phyloP scores from a whole-genome alignment of 2,888 invertebrate genomes.

The Diabrotica balteata region DNA sequence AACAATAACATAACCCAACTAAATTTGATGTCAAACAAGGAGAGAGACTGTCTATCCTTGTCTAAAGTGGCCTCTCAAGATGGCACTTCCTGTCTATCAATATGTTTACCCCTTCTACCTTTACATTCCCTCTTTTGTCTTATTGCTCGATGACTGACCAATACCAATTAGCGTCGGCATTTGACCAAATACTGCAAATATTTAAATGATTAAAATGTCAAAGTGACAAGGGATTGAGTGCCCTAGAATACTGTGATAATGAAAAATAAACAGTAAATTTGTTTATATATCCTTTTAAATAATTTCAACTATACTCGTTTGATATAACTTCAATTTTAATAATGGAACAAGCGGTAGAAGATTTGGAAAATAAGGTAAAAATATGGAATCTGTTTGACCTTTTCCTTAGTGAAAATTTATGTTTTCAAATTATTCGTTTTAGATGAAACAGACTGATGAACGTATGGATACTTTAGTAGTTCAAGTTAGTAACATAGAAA shows the following conservation, averaged over 20 bases:
- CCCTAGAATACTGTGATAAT: constrained; percentile 5
- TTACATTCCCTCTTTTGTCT: too few relatives aligned
- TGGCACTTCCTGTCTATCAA: too few relatives aligned
- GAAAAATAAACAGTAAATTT: constrained; percentile 11
- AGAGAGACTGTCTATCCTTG: too few relatives aligned
- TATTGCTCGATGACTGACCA: too few relatives aligned
- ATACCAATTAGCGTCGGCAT: too few relatives aligned
- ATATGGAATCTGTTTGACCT: not conserved
- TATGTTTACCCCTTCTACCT: too few relatives aligned
- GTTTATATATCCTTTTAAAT: not conserved
- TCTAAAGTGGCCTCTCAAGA: too few relatives aligned
- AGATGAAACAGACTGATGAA: constrained; percentile 79
- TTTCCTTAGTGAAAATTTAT: not conserved
- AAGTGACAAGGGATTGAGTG: not conserved
- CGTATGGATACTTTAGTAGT: constrained; percentile 76
- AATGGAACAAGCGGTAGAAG: constrained; percentile 56
- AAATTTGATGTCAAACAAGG: too few relatives aligned
- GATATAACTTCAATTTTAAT: constrained; percentile 2
- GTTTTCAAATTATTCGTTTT: constrained; percentile 33
- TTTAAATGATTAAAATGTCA: too few relatives aligned
- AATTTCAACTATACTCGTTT: not conserved
- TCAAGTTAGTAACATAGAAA: constrained; percentile 77
- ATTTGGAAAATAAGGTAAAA: constrained; percentile 55
- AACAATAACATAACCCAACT: too few relatives aligned
- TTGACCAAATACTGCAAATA: too few relatives aligned